These are phyloP conservation scores for Hystrix brachyura DNA, from an alignment of 2,113 vertebrate species.

Conservation along the genomic window DNA sequence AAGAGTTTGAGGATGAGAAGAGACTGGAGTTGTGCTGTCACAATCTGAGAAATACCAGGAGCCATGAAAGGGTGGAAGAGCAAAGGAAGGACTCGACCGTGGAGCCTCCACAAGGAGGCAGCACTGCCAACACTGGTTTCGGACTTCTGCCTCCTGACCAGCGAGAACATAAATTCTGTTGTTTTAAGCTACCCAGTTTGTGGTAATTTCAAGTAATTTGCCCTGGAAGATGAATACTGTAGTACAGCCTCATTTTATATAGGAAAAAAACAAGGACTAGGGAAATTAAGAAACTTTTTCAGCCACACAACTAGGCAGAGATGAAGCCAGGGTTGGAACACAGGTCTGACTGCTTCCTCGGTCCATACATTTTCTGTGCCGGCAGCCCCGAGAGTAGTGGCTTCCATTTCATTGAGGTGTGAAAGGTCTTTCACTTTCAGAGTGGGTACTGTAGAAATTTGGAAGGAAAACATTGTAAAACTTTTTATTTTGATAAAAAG, in stretches of 20 bases:
- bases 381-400: neutral
- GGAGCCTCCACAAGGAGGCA: neutral
- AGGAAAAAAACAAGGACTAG: neutral
- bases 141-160: neutral
- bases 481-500: conserved; percentile 47
- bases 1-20: neutral
- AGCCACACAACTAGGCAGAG: neutral
- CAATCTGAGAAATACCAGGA: neutral
- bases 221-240: neutral
- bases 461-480: conserved; percentile 9
- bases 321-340: neutral
- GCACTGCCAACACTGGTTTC: neutral
- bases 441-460: neutral
- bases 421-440: neutral
- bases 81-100: neutral
- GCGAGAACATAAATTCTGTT: neutral
- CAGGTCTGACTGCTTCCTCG: neutral
- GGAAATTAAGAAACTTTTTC: neutral
- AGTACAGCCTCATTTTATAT: neutral
- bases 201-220: neutral
- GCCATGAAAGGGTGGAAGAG: neutral
- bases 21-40: neutral
- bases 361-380: accelerated
- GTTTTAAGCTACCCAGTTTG: neutral
- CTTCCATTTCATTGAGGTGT: neutral